Percentiles rank a stretch among this genome's conserved stretches.
phyloP scores from a whole-genome alignment of 2,113 vertebrate genomes.

The Pontoporia blainvillei region DNA sequence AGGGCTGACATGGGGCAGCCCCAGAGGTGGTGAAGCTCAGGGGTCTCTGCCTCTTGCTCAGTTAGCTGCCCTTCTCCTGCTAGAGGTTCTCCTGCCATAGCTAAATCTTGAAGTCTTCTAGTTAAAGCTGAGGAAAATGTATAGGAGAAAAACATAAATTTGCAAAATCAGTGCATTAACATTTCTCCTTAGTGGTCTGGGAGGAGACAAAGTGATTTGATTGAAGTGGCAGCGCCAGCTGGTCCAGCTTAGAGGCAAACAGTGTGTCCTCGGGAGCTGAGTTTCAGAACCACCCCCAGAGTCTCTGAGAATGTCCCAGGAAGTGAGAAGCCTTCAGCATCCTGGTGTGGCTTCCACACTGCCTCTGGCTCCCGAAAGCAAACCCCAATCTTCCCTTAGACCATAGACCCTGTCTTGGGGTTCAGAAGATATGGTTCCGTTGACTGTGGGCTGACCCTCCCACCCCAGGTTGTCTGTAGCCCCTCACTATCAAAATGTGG shows the following conservation, averaged over 20 bases:
- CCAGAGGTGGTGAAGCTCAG: not conserved
- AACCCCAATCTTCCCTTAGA: not conserved
- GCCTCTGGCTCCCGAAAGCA: not conserved
- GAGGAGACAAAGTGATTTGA: constrained; percentile 3
- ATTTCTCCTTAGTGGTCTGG: not conserved
- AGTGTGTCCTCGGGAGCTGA: not conserved
- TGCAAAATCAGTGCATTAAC: not conserved
- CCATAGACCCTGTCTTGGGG: not conserved
- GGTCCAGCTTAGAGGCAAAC: not conserved
- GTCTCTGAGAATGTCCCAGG: not conserved
- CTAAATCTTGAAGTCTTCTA: not conserved
- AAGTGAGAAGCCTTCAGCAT: not conserved
- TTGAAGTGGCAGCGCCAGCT: not conserved
- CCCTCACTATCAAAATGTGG: not conserved
- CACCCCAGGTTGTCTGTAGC: not conserved
- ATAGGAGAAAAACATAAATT: not conserved
- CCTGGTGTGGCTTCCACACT: not conserved
- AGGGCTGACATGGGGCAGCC: not conserved
- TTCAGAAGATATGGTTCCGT: not conserved
- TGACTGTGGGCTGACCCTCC: not conserved
- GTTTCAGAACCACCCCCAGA: not conserved
- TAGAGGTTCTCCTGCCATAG: not conserved
- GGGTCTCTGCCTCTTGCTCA: not conserved
- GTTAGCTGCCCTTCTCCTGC: not conserved
- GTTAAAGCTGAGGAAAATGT: not conserved